phyloP scores from a whole-genome alignment of 2,888 invertebrate species.

The Nephrocerus scutellatus region DNA sequence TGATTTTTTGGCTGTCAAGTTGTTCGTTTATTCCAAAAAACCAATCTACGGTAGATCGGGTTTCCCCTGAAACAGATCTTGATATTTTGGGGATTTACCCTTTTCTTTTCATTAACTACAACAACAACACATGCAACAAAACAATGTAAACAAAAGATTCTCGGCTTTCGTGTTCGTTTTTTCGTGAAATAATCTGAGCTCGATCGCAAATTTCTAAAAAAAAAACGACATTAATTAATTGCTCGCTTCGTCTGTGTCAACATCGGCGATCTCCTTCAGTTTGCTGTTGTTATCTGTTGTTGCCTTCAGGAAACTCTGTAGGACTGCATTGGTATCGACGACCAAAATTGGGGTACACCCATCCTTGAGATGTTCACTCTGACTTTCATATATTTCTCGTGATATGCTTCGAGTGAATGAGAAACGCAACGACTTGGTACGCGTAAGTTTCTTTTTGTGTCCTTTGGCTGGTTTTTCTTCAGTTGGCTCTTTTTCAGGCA shows the following conservation, averaged over 20 bases:
- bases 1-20: no score
- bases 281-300: constrained; percentile 33
- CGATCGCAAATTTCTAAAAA: no score
- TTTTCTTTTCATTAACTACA: no score
- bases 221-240: constrained; percentile 35
- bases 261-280: constrained; percentile 40
- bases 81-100: no score
- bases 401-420: constrained; percentile 49
- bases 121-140: no score
- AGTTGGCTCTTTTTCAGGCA: constrained; percentile 35
- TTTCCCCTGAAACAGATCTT: no score
- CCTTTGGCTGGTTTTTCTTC: constrained; percentile 38
- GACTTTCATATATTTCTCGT: constrained; percentile 45
- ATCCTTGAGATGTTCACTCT: constrained; percentile 44
- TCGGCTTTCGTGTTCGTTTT: no score
- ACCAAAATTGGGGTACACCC: constrained; percentile 47
- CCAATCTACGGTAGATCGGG: no score
- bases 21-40: no score
- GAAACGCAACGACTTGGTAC: constrained; percentile 45
- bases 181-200: no score
- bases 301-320: constrained; percentile 40
- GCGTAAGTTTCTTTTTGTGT: constrained; percentile 45
- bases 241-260: constrained; percentile 46
- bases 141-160: no score
- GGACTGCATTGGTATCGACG: constrained; percentile 40